Evolutionary conservation across 2,888 invertebrate genomes (phyloP).

Genomic region (Microplitis deprimator): DNA sequence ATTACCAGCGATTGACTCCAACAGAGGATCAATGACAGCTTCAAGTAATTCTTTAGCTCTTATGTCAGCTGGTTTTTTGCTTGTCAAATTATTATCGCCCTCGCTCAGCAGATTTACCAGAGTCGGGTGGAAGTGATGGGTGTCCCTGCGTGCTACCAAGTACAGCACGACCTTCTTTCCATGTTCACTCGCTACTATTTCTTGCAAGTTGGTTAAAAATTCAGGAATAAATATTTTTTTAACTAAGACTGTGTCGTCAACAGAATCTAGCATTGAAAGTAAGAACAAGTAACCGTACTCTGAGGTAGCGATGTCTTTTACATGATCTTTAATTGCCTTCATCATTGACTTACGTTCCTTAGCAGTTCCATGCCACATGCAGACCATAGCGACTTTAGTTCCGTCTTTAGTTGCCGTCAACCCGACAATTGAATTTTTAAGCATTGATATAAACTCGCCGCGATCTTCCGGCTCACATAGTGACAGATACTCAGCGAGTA

Average conservation of each 20-base stretch:
- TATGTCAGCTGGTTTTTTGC: conserved; percentile 80
- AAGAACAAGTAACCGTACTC: conserved; percentile 90
- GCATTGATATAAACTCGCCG: conserved; percentile 78
- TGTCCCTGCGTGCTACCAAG: conserved; percentile 87
- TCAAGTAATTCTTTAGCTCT: conserved; percentile 81
- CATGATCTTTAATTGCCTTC: conserved; percentile 89
- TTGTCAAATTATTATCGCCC: conserved; percentile 81
- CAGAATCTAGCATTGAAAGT: conserved; percentile 86
- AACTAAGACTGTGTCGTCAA: conserved; percentile 93
- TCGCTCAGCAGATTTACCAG: conserved; percentile 82
- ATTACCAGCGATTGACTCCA: conserved; percentile 75
- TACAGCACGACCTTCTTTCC: conserved; percentile 91
- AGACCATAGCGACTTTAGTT: conserved; percentile 83
- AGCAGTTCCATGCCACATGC: conserved; percentile 89
- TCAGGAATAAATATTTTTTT: conserved; percentile 85
- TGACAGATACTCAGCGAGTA: conserved; percentile 85
- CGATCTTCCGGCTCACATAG: conserved; percentile 81
- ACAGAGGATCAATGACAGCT: conserved; percentile 76
- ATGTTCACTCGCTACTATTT: conserved; percentile 83
- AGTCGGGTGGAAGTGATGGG: conserved; percentile 86
- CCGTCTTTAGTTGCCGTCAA: conserved; percentile 87
- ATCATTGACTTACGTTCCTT: conserved; percentile 87
- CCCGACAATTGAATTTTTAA: conserved; percentile 70
- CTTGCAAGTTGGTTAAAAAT: conserved; percentile 78
- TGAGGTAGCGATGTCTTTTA: conserved; percentile 85